Evolutionary conservation across 1,140 invertebrate species (phyloP), one percentile per base, ranked within the genome.

Genomic region (Drepana arcuata): DNA sequence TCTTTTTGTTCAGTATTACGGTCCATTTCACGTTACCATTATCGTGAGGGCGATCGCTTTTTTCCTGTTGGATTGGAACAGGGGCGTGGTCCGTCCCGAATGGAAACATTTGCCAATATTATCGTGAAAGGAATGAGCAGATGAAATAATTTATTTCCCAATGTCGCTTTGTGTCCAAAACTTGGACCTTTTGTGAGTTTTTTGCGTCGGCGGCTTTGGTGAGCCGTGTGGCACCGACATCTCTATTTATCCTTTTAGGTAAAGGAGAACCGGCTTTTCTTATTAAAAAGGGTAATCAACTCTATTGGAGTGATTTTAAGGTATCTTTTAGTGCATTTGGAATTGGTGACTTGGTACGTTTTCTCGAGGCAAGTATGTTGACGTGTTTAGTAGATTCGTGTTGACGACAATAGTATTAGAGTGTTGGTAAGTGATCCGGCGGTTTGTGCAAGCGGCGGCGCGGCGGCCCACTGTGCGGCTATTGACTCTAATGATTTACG

Each of bases 91-190:
- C 48, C 53, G 68, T 69, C 49, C 66, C 70, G 63, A 77, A 81
- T 81, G 70, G 77, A 81, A 81, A 81, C 77, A 81, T 81, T 81
- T 81, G 77, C 77, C 67, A 81, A 81, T 79, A 81, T 81, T 81
- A 81, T 78, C 69, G 64, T 81, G 77, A 81, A 81, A 79, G 74
- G 77, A 69, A 63, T 72, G 69, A 79, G 61, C 77, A 79, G 72
- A 77, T 78, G 77, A 82, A 82, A 82, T 82, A 79, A 82, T 82
- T 82, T 82, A 82, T 82, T 73, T 73, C 67, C 61, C 69, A 41
- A 68, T 68, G 74, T 79, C 71, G 60, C 67, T 67, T 82, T 82
- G 74, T 82, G 58, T 73, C 58, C 72, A 65, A 71, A 77, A 75
- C 72, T 79, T 48, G 54, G 64, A 41, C 50, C 65, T 58, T 71